A percentile compares a stretch with the other conserved stretches of the same genome.
Evolutionary conservation across 2,113 vertebrate species (phyloP).

Genomic region (Edolisoma coerulescens): DNA sequence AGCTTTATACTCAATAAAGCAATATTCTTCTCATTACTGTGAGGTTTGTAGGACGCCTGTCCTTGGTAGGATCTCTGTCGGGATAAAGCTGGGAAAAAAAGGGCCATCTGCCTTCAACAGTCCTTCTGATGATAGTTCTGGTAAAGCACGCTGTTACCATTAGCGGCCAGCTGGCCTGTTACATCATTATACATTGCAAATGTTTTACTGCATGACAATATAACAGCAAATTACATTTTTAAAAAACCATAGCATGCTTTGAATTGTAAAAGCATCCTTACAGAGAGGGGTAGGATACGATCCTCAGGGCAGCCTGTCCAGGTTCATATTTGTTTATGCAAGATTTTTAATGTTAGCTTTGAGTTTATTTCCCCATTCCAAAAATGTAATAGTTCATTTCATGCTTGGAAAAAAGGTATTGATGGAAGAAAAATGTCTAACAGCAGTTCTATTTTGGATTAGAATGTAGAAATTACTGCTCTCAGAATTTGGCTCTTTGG

Average conservation of each 20-base stretch:
- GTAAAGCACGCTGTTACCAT: conserved; percentile 48
- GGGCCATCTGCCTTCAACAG: conserved; percentile 63
- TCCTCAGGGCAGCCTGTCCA: conserved; percentile 38
- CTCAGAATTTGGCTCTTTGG: not conserved
- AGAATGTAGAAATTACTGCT: conserved; percentile 30
- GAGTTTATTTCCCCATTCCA: conserved; percentile 52
- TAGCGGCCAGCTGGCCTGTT: conserved; percentile 64
- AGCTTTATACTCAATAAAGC: conserved; percentile 30
- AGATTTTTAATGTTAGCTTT: conserved; percentile 37
- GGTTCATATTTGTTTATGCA: conserved; percentile 42
- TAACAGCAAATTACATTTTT: conserved; percentile 37
- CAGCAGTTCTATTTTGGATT: conserved; percentile 44
- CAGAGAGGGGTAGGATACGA: conserved; percentile 3
- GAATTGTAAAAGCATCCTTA: conserved; percentile 37
- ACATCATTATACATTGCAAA: conserved; percentile 60
- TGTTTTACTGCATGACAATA: conserved; percentile 40
- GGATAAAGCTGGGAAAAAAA: conserved; percentile 37
- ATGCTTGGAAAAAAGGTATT: conserved; percentile 20
- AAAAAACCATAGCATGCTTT: not conserved
- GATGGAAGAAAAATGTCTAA: conserved; percentile 1
- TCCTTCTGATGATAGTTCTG: conserved; percentile 19
- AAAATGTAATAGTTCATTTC: conserved; percentile 60
- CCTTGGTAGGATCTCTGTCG: conserved; percentile 26
- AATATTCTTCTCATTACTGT: conserved; percentile 1
- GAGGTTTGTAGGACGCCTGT: not conserved